phyloP scores from a whole-genome alignment of 2,113 vertebrate species.

The Mionectes macconnelli region DNA sequence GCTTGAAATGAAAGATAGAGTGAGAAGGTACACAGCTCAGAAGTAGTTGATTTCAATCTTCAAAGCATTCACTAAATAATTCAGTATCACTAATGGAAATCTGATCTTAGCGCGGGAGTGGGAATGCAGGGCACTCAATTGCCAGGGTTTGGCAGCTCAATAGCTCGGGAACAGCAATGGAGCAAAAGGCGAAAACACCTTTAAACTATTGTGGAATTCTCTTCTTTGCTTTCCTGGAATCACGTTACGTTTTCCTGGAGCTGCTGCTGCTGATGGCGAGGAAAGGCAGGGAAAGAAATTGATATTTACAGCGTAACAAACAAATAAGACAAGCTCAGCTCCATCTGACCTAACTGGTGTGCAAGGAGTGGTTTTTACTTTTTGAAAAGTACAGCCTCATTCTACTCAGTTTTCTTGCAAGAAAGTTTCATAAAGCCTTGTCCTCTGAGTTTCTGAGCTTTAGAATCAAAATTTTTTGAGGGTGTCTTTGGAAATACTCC shows the following conservation, averaged over 20 bases:
- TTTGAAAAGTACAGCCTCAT: conserved; percentile 19
- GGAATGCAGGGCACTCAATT: conserved; percentile 18
- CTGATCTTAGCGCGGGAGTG: not conserved
- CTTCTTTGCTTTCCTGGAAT: conserved; percentile 46
- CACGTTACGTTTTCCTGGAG: conserved; percentile 28
- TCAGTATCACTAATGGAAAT: conserved; percentile 76
- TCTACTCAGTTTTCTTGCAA: not conserved
- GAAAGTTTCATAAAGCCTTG: not conserved
- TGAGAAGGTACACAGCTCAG: conserved; percentile 4
- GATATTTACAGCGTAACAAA: conserved; percentile 56
- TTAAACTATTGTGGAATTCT: conserved; percentile 38
- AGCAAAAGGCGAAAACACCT: conserved; percentile 66
- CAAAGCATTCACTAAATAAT: conserved; percentile 76
- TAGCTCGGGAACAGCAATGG: conserved; percentile 29
- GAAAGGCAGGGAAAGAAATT: conserved; percentile 20
- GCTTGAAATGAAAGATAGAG: not conserved
- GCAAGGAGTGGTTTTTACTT: conserved; percentile 3
- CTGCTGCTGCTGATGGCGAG: not conserved
- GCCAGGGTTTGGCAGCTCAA: conserved; percentile 38
- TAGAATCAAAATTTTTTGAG: not conserved
- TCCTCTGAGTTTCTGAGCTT: not conserved
- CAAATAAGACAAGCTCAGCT: conserved; percentile 27
- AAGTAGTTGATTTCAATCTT: conserved; percentile 35
- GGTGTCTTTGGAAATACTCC: not conserved
- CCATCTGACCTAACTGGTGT: not conserved